These are phyloP conservation scores for Emys orbicularis DNA, from an alignment of 2,797 vertebrate species.

Conservation along the genomic window DNA sequence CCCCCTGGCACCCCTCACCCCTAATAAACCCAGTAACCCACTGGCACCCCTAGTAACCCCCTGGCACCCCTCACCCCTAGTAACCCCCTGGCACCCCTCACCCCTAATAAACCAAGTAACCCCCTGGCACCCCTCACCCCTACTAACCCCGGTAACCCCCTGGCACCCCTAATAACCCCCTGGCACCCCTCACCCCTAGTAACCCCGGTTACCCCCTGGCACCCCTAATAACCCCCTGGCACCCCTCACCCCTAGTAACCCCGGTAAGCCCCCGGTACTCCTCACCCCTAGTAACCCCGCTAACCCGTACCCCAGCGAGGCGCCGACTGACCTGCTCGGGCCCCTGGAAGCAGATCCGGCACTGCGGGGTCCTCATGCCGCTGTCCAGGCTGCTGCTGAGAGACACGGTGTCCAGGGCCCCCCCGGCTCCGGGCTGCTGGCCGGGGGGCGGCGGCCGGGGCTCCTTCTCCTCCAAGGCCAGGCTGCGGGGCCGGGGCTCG, in stretches of 20 bases:
- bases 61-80: too few species aligned
- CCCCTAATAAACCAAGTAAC: too few species aligned
- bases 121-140: not conserved
- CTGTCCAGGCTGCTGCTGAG: constrained; percentile 91
- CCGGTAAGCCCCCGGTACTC: not conserved
- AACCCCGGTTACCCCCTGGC: too few species aligned
- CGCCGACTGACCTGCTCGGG: constrained; percentile 89
- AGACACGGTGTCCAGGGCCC: constrained; percentile 89
- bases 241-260: not conserved
- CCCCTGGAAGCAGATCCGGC: constrained; percentile 96
- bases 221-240: not conserved
- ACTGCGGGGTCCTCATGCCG: constrained; percentile 92
- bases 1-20: not conserved
- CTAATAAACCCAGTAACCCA: not conserved
- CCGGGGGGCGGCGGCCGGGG: constrained; percentile 73
- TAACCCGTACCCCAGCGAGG: not conserved
- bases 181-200: too few species aligned
- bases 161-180: not conserved
- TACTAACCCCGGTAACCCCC: too few species aligned
- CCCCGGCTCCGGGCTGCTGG: constrained; percentile 68
- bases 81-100: too few species aligned
- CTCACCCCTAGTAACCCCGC: not conserved
- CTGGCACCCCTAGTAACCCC: too few species aligned
- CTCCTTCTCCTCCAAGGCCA: constrained; percentile 90
- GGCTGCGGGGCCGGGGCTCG: constrained; percentile 88